Evolutionary conservation across 2,797 vertebrate species (phyloP).

Genomic region (Ibycter americanus): DNA sequence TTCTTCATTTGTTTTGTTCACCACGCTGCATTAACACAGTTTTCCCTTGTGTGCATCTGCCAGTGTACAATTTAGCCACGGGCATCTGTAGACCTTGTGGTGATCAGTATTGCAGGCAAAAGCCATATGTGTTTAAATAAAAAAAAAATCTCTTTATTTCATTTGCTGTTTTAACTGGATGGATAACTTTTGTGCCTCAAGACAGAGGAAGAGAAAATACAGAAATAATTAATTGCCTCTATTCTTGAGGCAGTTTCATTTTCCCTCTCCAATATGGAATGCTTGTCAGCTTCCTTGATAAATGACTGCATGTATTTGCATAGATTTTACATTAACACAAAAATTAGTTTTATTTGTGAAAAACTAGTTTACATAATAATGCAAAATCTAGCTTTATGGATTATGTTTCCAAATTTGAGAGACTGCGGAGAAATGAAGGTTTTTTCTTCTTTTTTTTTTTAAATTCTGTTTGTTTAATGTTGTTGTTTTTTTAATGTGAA

Average conservation of each 20-base stretch:
- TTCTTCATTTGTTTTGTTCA: constrained; percentile 91
- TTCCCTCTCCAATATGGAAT: constrained; percentile 91
- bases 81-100: constrained; percentile 83
- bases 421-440: not conserved
- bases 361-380: constrained; percentile 86
- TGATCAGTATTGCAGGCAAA: constrained; percentile 84
- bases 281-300: constrained; percentile 96
- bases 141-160: constrained; percentile 81
- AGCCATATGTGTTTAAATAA: constrained; percentile 84
- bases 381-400: constrained; percentile 77
- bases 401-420: constrained; percentile 67
- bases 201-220: constrained; percentile 85
- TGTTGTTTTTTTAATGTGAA: not conserved
- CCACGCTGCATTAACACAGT: constrained; percentile 83
- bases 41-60: constrained; percentile 83
- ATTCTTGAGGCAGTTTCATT: constrained; percentile 87
- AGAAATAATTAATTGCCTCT: constrained; percentile 94
- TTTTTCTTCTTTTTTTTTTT: not conserved
- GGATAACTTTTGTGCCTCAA: constrained; percentile 86
- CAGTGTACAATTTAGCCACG: constrained; percentile 83
- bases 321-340: constrained; percentile 93
- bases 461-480: not conserved
- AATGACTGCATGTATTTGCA: constrained; percentile 98
- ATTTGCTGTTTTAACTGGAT: constrained; percentile 82
- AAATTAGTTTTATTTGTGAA: constrained; percentile 89